Evolutionary conservation across 2,888 invertebrate species (phyloP), one percentile per base, ranked within the genome.

Genomic region (Campaea margaritaria): DNA sequence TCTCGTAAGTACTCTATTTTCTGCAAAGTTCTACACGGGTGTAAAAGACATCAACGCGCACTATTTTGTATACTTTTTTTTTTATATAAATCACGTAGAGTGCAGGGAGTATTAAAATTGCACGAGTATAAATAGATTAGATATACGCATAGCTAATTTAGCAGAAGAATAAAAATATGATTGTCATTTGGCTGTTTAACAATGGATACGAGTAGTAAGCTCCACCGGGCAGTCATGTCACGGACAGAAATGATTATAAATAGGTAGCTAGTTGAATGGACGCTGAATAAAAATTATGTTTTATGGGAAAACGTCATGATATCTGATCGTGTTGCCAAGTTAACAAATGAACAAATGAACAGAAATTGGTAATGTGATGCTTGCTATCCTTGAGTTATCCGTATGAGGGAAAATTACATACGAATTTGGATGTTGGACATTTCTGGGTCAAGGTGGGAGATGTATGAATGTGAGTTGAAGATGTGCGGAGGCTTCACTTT

Each of bases 161-260:
- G 5, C 21, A 21, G 21, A n/a, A n/a, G n/a, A n/a, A n/a, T n/a
- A n/a, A 27, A 5, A 27, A 9, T 34, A 2, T 34, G 7, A 11
- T 34, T 34, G 9, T 34, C 34, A 8, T 2, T 34, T 36, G 11
- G 31, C 60, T 49, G 15, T 11, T n/a, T 15, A 11, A 50, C 50
- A 41, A 39, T 44, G 34, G 49, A 21, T 16, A 16, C 16, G 14
- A 13, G 15, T 62, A 59, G 63, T 68, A 65, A 73, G 70, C 72
- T 63, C 54, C 64, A 15, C 12, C 21, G 80, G 69, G 67, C 77
- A 82, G 77, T 58, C 67, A 73, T 85, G 86, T 83, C 87, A 86
- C 66, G 87, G 87, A 72, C 82, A 67, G 45, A 73, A 69, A 69
- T 72, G 74, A 79, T 79, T 68, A 75, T 72, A 27, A 39, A 13